Conservation (phyloP, 2,797 vertebrate species). For the Pelobates cultripes region DNA sequence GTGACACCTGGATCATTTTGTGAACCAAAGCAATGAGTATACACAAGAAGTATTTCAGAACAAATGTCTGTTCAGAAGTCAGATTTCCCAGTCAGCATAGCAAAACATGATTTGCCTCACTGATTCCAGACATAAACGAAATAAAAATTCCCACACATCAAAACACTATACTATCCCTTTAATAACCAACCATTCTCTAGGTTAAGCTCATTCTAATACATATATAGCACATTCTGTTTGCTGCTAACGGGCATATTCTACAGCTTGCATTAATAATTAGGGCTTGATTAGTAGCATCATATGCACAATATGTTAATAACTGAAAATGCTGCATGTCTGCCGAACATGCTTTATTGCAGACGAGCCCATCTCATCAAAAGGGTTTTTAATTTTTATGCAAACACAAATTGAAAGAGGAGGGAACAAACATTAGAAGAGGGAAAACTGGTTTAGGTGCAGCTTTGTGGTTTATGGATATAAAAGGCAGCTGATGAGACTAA, state of each 20-base stretch:
- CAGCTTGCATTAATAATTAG: neutral
- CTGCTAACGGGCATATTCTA: neutral
- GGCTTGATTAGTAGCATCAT: slow-evolving; percentile 55
- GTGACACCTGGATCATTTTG: too few relatives aligned
- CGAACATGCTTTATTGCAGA: slow-evolving; percentile 57
- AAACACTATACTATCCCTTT: too few relatives aligned
- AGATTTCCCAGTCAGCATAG: too few relatives aligned
- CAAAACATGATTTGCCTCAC: too few relatives aligned
- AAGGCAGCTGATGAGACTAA: slow-evolving; percentile 58
- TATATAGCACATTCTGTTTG: neutral
- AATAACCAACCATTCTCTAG: too few relatives aligned
- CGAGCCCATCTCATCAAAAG: slow-evolving; percentile 59
- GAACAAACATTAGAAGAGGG: slow-evolving; percentile 51
- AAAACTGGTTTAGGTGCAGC: slow-evolving; percentile 58
- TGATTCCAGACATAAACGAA: too few relatives aligned
- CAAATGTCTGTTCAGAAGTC: too few relatives aligned
- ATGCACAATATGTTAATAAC: slow-evolving; percentile 59
- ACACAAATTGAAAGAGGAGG: slow-evolving; percentile 62
- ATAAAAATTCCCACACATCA: too few relatives aligned
- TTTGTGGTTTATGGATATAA: slow-evolving; percentile 57
- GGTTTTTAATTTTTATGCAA: slow-evolving; percentile 61
- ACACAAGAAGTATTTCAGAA: too few relatives aligned
- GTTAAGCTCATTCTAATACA: too few relatives aligned
- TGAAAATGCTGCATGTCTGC: slow-evolving; percentile 54
- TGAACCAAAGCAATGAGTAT: too few relatives aligned